Conservation (phyloP, 2,888 invertebrate genomes). For the Pachydiplax longipennis region DNA sequence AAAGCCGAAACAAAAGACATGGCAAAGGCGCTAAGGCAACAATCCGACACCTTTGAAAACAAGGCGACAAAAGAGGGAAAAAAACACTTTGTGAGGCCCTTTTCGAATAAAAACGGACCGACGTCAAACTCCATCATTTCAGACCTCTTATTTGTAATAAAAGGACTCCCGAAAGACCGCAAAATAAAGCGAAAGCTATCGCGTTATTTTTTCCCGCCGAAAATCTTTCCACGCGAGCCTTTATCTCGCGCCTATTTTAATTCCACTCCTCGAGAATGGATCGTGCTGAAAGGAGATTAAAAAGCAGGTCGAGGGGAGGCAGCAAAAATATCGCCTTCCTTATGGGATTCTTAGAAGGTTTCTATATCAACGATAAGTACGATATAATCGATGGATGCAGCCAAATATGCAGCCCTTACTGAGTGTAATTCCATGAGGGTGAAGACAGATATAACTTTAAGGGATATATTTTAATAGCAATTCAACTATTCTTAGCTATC, state of each 20-base stretch:
- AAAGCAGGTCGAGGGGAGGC: not conserved
- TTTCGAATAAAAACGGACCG: not conserved
- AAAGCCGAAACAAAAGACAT: too few relatives aligned
- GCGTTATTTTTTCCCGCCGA: not conserved
- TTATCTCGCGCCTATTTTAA: not conserved
- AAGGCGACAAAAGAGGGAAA: too few relatives aligned
- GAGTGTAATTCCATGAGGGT: too few relatives aligned
- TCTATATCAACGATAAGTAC: too few relatives aligned
- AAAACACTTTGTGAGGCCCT: too few relatives aligned
- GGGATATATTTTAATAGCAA: too few relatives aligned
- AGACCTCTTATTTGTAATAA: slow-evolving; percentile 30
- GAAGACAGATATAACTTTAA: too few relatives aligned
- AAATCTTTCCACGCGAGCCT: not conserved
- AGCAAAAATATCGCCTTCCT: too few relatives aligned
- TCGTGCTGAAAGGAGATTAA: slow-evolving; percentile 16
- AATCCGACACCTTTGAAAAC: too few relatives aligned
- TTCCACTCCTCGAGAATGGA: slow-evolving; percentile 4
- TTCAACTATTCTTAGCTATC: too few relatives aligned
- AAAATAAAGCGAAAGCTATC: slow-evolving; percentile 2
- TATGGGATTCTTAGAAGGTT: not conserved
- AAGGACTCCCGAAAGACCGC: slow-evolving; percentile 16
- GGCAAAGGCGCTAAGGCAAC: too few relatives aligned
- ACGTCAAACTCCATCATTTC: not conserved
- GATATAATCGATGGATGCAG: too few relatives aligned
- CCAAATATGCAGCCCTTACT: not conserved